Evolutionary conservation across 92 coral and sea anemone species (phyloP).

Genomic region (Siderastrea siderea): DNA sequence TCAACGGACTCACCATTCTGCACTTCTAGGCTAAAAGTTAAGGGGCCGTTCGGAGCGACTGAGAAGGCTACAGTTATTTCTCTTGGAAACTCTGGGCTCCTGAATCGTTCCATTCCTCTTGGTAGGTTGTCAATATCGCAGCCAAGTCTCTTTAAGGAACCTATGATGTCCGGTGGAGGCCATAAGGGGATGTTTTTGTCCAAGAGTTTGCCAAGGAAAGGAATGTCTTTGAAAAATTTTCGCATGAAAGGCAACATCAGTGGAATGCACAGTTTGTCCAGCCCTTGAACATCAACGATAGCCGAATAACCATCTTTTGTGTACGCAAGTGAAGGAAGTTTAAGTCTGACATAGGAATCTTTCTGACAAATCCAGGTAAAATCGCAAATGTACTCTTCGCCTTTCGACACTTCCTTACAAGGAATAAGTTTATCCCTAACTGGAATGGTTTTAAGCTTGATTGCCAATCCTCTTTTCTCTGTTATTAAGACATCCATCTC

Average conservation of each 20-base stretch:
- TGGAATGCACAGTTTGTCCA: constrained; percentile 67
- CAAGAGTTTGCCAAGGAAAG: constrained; percentile 49
- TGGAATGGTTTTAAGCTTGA: constrained; percentile 54
- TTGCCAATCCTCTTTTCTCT: constrained; percentile 17
- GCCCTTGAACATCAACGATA: constrained; percentile 49
- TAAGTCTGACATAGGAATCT: constrained; percentile 60
- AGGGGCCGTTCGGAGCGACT: constrained; percentile 68
- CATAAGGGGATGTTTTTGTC: constrained; percentile 59
- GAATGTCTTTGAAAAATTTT: constrained; percentile 49
- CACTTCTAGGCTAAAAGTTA: constrained; percentile 53
- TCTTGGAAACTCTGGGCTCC: constrained; percentile 64
- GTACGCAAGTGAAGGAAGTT: constrained; percentile 64
- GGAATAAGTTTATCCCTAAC: constrained; percentile 59
- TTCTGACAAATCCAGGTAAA: constrained; percentile 72
- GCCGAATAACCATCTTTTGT: constrained; percentile 65
- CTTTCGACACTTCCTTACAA: constrained; percentile 32
- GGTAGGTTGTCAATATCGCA: constrained; percentile 66
- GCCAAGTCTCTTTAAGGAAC: constrained; percentile 41
- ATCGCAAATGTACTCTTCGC: constrained; percentile 53
- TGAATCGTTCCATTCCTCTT: constrained; percentile 57
- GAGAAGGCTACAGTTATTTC: constrained; percentile 38
- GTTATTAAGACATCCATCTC: constrained; percentile 45
- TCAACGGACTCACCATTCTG: constrained; percentile 62
- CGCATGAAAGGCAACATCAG: constrained; percentile 49
- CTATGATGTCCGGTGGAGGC: constrained; percentile 70